Percentiles rank a stretch among this genome's conserved stretches.
Evolutionary conservation across 2,888 invertebrate genomes (phyloP).

Genomic region (Andrena bucephala): DNA sequence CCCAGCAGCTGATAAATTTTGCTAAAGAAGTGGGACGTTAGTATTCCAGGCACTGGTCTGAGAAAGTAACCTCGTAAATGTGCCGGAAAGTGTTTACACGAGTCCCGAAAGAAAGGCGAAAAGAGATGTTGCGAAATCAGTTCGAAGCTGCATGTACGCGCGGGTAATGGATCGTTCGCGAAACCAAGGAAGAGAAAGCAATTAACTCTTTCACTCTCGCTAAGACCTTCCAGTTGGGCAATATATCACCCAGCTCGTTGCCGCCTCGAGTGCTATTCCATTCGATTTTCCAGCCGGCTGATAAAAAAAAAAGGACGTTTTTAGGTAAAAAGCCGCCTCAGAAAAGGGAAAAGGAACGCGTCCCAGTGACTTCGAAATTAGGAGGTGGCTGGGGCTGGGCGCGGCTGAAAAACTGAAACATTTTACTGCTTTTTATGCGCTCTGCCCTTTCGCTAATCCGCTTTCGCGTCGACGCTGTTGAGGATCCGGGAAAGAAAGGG

Average conservation of each 20-base stretch:
- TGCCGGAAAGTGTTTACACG: not conserved
- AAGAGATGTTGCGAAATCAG: constrained; percentile 26
- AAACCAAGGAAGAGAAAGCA: constrained; percentile 35
- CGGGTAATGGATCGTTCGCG: not conserved
- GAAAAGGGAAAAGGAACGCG: constrained; percentile 1
- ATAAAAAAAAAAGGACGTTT: constrained; percentile 4
- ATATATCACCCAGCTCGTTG: constrained; percentile 50
- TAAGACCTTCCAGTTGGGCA: constrained; percentile 25
- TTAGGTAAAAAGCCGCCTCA: not conserved
- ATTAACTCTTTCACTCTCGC: constrained; percentile 55
- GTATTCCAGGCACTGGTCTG: not conserved
- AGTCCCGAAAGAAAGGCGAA: not conserved
- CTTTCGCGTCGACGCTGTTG: not conserved
- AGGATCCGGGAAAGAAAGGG: not conserved
- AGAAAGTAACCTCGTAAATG: not conserved
- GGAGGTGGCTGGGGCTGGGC: not conserved
- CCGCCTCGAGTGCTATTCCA: constrained; percentile 30
- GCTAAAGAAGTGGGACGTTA: too few species aligned
- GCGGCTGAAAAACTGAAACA: constrained; percentile 37
- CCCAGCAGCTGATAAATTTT: too few species aligned
- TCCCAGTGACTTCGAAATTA: constrained; percentile 55
- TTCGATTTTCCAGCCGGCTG: not conserved
- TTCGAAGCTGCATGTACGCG: not conserved
- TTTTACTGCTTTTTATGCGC: constrained; percentile 59
- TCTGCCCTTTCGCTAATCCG: constrained; percentile 31